Percentiles rank a stretch among this genome's conserved stretches.
Evolutionary conservation across 35 echinoderm and acorn worm species (phyloP).

Genomic region (Patiria miniata): DNA sequence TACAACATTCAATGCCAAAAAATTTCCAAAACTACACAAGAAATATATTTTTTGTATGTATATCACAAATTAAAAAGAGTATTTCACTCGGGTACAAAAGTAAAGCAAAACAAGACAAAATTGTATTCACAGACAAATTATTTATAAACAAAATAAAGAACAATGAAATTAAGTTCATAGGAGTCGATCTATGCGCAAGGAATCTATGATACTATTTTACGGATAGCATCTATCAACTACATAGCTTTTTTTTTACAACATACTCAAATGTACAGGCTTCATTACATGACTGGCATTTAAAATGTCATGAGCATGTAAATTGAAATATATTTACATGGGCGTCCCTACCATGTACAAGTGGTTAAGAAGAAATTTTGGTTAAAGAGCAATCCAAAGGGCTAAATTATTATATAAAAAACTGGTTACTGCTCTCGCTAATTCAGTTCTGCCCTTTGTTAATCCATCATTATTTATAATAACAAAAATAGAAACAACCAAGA

Average conservation of each 20-base stretch:
- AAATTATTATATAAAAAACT: neutral
- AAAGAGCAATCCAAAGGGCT: neutral
- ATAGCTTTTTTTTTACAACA: neutral
- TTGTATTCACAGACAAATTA: neutral
- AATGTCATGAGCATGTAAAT: neutral
- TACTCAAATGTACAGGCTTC: neutral
- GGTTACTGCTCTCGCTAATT: constrained; percentile 10
- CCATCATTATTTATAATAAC: constrained; percentile 3
- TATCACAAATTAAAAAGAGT: constrained; percentile 32
- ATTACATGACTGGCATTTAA: neutral
- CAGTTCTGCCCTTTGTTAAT: neutral
- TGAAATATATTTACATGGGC: neutral
- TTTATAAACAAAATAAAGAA: neutral
- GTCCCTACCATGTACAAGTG: constrained; percentile 16
- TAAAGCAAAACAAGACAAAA: neutral
- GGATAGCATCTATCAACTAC: neutral
- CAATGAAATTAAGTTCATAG: neutral
- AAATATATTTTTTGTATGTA: constrained; percentile 30
- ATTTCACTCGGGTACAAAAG: constrained; percentile 12
- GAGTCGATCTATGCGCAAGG: neutral
- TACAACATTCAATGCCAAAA: constrained; percentile 29
- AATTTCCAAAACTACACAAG: neutral
- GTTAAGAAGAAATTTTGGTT: neutral
- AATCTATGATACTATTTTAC: neutral
- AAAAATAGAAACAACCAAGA: constrained; percentile 23